These are phyloP conservation scores for Cladorhizidae sp. DNA, from an alignment of 37 sponge, comb jelly and placozoan genomes.

Conservation along the genomic window DNA sequence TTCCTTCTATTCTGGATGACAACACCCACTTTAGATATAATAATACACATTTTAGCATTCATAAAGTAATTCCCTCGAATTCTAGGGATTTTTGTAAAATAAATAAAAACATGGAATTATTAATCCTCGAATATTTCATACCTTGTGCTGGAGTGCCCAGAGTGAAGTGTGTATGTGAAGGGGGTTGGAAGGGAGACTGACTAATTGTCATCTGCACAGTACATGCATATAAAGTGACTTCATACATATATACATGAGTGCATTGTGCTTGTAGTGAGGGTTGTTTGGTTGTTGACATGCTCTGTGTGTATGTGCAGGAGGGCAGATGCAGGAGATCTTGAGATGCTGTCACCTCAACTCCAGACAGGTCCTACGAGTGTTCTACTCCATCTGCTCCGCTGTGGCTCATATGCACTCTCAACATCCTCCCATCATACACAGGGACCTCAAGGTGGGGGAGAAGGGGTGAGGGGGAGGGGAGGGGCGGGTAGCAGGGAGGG, in stretches of 20 bases:
- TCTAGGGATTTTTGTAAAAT: no score
- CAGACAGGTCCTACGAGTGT: slow-evolving; percentile 81
- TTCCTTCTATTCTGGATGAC: no score
- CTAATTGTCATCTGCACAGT: neutral
- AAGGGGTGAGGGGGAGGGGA: no score
- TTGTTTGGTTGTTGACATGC: neutral
- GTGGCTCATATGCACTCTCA: slow-evolving; percentile 88
- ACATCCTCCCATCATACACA: slow-evolving; percentile 88
- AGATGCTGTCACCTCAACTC: slow-evolving; percentile 30
- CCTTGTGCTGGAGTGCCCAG: no score
- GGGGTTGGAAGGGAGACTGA: neutral
- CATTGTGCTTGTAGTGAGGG: no score
- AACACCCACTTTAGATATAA: no score
- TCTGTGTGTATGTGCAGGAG: slow-evolving; percentile 25
- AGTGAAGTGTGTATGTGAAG: neutral
- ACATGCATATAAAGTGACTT: no score
- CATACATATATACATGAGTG: no score
- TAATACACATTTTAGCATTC: no score
- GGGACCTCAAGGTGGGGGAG: slow-evolving; percentile 86
- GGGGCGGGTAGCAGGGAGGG: neutral
- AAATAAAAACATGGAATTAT: no score
- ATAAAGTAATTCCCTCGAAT: no score
- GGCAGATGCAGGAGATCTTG: slow-evolving; percentile 50
- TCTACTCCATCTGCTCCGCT: slow-evolving; percentile 85
- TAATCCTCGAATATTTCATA: no score